phyloP scores from a whole-genome alignment of 2,113 vertebrate species.

The Boulengeromyrus knoepffleri region DNA sequence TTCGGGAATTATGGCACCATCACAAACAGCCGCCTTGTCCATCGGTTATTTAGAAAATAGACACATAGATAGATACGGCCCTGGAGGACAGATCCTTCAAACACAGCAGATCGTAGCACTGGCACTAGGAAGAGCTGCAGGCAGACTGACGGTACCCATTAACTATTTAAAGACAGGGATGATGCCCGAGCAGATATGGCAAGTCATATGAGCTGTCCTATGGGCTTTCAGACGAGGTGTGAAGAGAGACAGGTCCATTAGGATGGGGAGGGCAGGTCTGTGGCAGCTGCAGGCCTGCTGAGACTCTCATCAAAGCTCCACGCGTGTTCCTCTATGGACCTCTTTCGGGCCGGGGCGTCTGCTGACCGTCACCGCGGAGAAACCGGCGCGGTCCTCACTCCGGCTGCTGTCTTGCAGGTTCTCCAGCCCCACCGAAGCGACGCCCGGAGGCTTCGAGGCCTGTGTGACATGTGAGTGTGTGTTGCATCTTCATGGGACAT shows the following conservation, averaged over 20 bases:
- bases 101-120: neutral
- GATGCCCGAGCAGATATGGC: neutral
- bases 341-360: neutral
- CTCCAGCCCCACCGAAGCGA: slow-evolving; percentile 34
- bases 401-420: slow-evolving; percentile 42
- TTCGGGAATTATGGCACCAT: neutral
- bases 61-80: neutral
- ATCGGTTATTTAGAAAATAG: neutral
- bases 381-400: neutral
- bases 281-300: neutral
- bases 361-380: neutral
- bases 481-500: slow-evolving; percentile 36
- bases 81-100: neutral
- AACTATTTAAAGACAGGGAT: neutral
- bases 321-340: neutral
- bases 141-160: neutral
- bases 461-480: slow-evolving; percentile 44
- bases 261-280: neutral
- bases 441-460: neutral
- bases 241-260: neutral
- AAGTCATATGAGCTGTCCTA: neutral
- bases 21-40: neutral
- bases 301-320: neutral
- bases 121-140: neutral
- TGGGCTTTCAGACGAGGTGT: neutral